A percentile compares a stretch with the other conserved stretches of the same genome.
phyloP scores from a whole-genome alignment of 2,888 invertebrate genomes.

The Drosophila mulleri region DNA sequence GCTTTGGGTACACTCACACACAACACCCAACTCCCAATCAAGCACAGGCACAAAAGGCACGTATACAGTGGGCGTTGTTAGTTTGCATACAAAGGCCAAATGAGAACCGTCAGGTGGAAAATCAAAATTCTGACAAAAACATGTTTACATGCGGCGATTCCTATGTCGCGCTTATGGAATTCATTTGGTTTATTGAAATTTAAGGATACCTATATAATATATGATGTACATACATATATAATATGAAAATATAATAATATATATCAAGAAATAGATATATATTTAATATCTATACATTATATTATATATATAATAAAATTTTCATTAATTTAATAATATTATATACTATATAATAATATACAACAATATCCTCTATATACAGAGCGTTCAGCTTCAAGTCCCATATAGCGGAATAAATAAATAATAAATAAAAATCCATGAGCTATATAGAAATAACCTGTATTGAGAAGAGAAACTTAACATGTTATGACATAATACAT shows the following conservation, averaged over 20 bases:
- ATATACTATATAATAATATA: too few species aligned
- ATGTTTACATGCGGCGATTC: background rate
- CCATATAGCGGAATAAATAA: too few species aligned
- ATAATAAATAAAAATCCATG: too few species aligned
- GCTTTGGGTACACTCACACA: constrained; percentile 25
- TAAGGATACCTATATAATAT: background rate
- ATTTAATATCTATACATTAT: too few species aligned
- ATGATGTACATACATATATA: too few species aligned
- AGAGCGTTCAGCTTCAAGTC: too few species aligned
- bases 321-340: too few species aligned
- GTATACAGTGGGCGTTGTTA: constrained; percentile 28
- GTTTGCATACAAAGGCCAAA: constrained; percentile 21
- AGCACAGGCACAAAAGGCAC: constrained; percentile 6
- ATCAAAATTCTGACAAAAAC: background rate
- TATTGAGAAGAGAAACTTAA: background rate
- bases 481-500: background rate
- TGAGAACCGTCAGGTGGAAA: background rate
- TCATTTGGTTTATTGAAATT: background rate
- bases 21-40: constrained; percentile 1
- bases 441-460: background rate
- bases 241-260: background rate
- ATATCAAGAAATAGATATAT: too few species aligned
- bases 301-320: too few species aligned
- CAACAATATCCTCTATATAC: too few species aligned
- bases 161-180: background rate